Evolutionary conservation across 2,797 vertebrate genomes (phyloP).

Genomic region (Potorous gilbertii): DNA sequence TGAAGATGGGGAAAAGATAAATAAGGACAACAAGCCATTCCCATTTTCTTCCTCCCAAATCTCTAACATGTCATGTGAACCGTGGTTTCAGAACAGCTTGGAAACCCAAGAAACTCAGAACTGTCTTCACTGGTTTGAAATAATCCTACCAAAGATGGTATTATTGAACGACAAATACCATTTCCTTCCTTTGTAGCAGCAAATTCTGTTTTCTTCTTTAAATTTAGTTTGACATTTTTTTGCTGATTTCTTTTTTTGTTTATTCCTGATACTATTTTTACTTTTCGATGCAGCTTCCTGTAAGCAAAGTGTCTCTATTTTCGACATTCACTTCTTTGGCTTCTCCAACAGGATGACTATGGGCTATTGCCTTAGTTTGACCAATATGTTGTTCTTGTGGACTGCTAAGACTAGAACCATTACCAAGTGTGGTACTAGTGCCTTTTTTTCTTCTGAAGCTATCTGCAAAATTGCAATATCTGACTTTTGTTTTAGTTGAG

Average conservation of each 20-base stretch:
- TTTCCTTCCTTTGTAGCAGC: constrained; percentile 72
- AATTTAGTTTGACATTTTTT: constrained; percentile 68
- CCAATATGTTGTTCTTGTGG: constrained; percentile 70
- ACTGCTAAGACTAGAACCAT: constrained; percentile 67
- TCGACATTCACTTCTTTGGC: constrained; percentile 57
- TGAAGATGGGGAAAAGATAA: constrained; percentile 83
- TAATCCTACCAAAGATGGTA: constrained; percentile 85
- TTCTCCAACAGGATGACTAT: constrained; percentile 43
- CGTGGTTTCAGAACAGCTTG: constrained; percentile 77
- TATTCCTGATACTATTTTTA: constrained; percentile 79
- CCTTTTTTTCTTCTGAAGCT: constrained; percentile 78
- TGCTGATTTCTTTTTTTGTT: constrained; percentile 79
- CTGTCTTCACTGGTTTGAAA: constrained; percentile 91
- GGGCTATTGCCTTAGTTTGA: constrained; percentile 60
- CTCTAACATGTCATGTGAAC: constrained; percentile 70
- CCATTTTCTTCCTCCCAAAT: constrained; percentile 75
- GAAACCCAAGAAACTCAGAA: constrained; percentile 91
- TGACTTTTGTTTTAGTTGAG: constrained; percentile 79
- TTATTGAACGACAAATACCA: constrained; percentile 74
- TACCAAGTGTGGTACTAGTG: constrained; percentile 64
- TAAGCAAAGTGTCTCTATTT: constrained; percentile 68
- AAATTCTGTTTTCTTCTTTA: constrained; percentile 57
- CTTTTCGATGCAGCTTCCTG: constrained; percentile 83
- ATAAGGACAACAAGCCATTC: constrained; percentile 76
- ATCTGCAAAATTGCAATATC: constrained; percentile 68